Evolutionary conservation across 2,888 invertebrate species (phyloP).

Genomic region (Dryocosmus kuriphilus): DNA sequence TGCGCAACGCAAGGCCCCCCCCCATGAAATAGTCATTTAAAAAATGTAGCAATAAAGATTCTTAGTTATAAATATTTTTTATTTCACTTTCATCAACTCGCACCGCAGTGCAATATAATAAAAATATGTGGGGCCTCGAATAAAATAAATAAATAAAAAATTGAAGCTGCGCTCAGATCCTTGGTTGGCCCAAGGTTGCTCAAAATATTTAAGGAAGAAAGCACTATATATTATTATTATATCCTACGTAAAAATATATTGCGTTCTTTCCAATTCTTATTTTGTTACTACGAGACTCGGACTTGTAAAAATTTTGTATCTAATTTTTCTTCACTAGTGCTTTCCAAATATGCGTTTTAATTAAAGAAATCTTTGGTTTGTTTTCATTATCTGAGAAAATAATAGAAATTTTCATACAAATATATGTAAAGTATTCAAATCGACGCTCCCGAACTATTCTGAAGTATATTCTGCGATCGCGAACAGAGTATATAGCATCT

Average conservation of each 20-base stretch:
- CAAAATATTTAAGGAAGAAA: slow-evolving; percentile 29
- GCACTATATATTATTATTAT: background rate
- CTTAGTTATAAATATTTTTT: slow-evolving; percentile 3
- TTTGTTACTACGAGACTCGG: background rate
- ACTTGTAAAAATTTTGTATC: background rate
- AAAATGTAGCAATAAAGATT: slow-evolving; percentile 20
- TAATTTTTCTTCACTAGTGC: background rate
- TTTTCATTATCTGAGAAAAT: background rate
- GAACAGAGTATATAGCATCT: too few species aligned
- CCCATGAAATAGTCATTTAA: slow-evolving; percentile 13
- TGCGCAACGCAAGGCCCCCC: background rate
- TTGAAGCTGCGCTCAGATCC: slow-evolving; percentile 4
- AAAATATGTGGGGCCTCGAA: background rate
- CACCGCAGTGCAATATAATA: slow-evolving; percentile 20
- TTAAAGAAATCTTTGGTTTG: background rate
- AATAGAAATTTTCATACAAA: background rate
- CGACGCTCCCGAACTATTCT: too few species aligned
- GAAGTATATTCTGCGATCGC: too few species aligned
- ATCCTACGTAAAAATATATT: background rate
- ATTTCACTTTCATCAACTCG: background rate
- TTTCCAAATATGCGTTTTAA: background rate
- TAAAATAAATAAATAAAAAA: slow-evolving; percentile 17
- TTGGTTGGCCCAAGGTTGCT: slow-evolving; percentile 12
- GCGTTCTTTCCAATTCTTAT: background rate
- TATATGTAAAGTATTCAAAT: background rate